Conservation (phyloP, 2,888 invertebrate genomes). For the Frankliniella fusca region DNA sequence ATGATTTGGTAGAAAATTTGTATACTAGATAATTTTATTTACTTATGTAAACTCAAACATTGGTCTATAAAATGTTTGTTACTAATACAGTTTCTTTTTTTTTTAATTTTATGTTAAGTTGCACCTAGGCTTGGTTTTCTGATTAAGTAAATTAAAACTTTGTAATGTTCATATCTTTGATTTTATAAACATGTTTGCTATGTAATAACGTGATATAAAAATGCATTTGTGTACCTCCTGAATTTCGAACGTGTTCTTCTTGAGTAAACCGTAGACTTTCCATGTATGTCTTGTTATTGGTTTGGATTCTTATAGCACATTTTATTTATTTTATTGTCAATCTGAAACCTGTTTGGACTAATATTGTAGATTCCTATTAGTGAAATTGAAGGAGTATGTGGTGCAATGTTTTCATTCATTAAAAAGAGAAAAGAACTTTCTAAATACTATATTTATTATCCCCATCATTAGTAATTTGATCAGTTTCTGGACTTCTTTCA, state of each 20-base stretch:
- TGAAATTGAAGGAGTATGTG: constrained; percentile 16
- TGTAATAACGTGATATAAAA: constrained; percentile 9
- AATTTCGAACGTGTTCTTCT: neutral
- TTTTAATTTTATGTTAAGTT: constrained; percentile 21
- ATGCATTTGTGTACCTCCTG: neutral
- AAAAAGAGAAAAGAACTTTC: neutral
- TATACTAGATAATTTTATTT: constrained; percentile 27
- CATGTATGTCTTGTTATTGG: neutral
- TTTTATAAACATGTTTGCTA: constrained; percentile 8
- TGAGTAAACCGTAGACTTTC: neutral
- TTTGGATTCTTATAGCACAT: neutral
- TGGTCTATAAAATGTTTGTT: neutral
- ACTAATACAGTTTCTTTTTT: constrained; percentile 18
- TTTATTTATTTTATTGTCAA: constrained; percentile 4
- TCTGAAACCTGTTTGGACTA: neutral
- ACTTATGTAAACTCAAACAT: neutral
- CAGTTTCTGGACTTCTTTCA: no score
- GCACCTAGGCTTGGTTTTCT: constrained; percentile 26
- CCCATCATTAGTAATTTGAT: no score
- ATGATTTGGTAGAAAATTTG: neutral
- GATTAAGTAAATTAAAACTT: constrained; percentile 12
- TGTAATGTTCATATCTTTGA: neutral
- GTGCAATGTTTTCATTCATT: constrained; percentile 25
- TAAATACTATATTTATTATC: no score
- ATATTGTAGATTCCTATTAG: neutral